Base-by-base conservation (phyloP, 2,797 vertebrate genomes). In the Gorsachius magnificus region DNA sequence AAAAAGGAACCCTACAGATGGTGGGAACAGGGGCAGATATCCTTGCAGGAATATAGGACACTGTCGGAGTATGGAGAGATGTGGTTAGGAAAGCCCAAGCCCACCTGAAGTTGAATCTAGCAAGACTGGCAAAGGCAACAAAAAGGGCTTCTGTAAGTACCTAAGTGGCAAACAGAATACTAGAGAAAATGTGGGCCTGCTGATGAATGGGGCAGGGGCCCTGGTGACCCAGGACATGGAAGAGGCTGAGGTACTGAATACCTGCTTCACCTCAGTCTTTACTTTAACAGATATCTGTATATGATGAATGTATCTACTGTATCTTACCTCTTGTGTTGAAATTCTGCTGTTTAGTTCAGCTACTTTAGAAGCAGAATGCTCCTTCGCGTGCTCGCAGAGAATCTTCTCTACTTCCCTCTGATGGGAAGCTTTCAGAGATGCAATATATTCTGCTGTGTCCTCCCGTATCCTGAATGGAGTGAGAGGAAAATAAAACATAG, bases 331-430 rank as follows among this genome's bases (percentile, higher is more conserved):
- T 93, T 99, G 99, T 54, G 98, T 87, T 93, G 97, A 98, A 90
- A 99, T 92, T 97, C 98, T 98, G 93, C 98, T 99, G 95, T 97
- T 97, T 48, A 99, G 97, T 81, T 99, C 98, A 63, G 99, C 98
- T 56, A 99, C 97, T 98, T 98, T 98, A 79, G 99, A 99, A 79
- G 98, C 93, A 13, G 99, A 99, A 97, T 99, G 98, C 54, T 99
- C 98, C 58, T 99, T 82, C 58, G 99, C 99, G 11, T 99, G 98
- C 85, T 97, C 88, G 79, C 98, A 98, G 53, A 98, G 94, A 69
- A 99, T 97, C 36, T 96, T 97, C 92, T 99, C 99, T 13, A 99
- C 13, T 80, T 98, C 98, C 89, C 96, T 98, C 63, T 98, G 98
- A 92, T 99, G 98, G 50, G 98, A 98, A 35, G 97, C 97, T 95